These are phyloP conservation scores for Campylorhamphus procurvoides DNA, from an alignment of 2,113 vertebrate species.

Conservation along the genomic window DNA sequence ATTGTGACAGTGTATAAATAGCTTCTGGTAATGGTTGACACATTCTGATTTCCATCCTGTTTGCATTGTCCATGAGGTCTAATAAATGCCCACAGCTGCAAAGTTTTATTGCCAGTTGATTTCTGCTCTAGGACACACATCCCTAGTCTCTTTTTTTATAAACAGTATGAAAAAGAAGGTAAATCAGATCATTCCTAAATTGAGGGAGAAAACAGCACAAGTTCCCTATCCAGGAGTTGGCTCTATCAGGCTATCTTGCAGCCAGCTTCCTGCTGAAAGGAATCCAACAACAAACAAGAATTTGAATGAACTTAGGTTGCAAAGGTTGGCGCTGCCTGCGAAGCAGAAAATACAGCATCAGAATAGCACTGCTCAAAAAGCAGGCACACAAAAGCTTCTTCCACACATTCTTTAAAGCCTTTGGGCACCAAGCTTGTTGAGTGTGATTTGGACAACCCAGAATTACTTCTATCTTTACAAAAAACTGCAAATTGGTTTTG, in stretches of 20 bases:
- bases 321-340: neutral
- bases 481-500: neutral
- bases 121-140: neutral
- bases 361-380: neutral
- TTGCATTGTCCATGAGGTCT: neutral
- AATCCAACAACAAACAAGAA: neutral
- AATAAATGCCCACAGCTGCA: neutral
- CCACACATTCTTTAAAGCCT: neutral
- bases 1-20: neutral
- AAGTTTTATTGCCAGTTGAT: neutral
- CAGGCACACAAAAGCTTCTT: neutral
- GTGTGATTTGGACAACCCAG: neutral
- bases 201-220: neutral
- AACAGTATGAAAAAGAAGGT: neutral
- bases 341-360: neutral
- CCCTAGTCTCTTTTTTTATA: neutral
- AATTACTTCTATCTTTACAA: neutral
- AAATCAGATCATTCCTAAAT: neutral
- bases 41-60: neutral
- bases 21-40: neutral
- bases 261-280: neutral
- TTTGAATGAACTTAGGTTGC: neutral
- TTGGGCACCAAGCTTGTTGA: neutral
- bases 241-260: neutral
- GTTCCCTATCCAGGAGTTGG: neutral